phyloP scores from a whole-genome alignment of 2,797 vertebrate species.

The Ctenopoma kingsleyae region DNA sequence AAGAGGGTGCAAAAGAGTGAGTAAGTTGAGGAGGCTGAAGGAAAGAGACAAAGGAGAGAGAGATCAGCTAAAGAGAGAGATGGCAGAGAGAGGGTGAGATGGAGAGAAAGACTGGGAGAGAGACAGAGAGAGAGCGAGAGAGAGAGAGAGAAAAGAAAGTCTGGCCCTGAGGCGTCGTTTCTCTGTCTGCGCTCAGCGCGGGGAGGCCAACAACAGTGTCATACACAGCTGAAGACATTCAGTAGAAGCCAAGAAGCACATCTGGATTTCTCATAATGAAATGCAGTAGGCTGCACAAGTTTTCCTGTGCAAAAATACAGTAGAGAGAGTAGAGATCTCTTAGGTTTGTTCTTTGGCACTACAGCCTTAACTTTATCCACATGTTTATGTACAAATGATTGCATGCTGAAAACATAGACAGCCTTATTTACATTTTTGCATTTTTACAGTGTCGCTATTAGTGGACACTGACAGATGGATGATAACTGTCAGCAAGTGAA shows the following conservation, averaged over 20 bases:
- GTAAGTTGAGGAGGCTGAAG: constrained; percentile 36
- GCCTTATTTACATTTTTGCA: not conserved
- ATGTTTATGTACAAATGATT: constrained; percentile 16
- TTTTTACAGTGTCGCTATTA: constrained; percentile 17
- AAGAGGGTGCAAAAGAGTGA: constrained; percentile 49
- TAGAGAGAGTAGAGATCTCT: constrained; percentile 38
- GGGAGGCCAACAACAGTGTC: constrained; percentile 77
- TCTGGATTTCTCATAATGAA: constrained; percentile 82
- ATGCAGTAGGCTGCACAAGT: constrained; percentile 67
- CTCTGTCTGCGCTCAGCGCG: constrained; percentile 62
- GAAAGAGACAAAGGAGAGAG: constrained; percentile 56
- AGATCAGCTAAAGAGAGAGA: constrained; percentile 41
- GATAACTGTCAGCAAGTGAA: constrained; percentile 49
- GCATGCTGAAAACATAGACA: constrained; percentile 2
- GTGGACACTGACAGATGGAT: constrained; percentile 30
- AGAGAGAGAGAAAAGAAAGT: constrained; percentile 56
- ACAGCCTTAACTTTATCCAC: constrained; percentile 16
- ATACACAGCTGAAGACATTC: constrained; percentile 78
- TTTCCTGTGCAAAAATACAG: constrained; percentile 60
- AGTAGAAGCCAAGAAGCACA: constrained; percentile 75
- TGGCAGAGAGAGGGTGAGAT: constrained; percentile 37
- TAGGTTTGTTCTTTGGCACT: constrained; percentile 34
- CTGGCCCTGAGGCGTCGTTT: constrained; percentile 73
- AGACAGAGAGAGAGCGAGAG: not conserved
- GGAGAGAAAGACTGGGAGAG: constrained; percentile 36